A percentile compares a stretch with the other conserved stretches of the same genome.
phyloP scores from a whole-genome alignment of 2,797 vertebrate species.

The Crax fasciolata region DNA sequence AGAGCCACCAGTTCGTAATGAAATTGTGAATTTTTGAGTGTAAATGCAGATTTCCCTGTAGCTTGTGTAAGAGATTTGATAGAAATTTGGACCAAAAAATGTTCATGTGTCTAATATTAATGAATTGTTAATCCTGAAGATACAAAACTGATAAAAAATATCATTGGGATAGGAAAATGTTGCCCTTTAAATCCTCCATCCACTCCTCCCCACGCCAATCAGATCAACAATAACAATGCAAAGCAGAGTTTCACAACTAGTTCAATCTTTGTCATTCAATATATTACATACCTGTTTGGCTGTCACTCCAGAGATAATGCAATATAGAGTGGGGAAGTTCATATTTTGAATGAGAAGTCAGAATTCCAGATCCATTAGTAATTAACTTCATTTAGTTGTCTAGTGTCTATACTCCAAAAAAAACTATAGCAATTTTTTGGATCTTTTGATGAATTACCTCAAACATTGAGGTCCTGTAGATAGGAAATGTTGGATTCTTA shows the following conservation, averaged over 20 bases:
- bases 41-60: neutral
- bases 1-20: neutral
- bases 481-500: neutral
- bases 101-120: neutral
- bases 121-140: constrained; percentile 22
- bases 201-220: neutral
- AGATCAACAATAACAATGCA: neutral
- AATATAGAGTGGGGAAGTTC: neutral
- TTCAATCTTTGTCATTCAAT: neutral
- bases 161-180: neutral
- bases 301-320: neutral
- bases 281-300: neutral
- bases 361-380: neutral
- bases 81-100: neutral
- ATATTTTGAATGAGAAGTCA: neutral
- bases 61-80: neutral
- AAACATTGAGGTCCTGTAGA: neutral
- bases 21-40: neutral
- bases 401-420: neutral
- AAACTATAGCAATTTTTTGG: fast-evolving
- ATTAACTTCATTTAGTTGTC: neutral
- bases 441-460: neutral
- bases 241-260: neutral
- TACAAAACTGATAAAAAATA: constrained; percentile 23
- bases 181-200: neutral